Evolutionary conservation across 2,888 invertebrate species (phyloP).

Genomic region (Nymphalis polychloros): DNA sequence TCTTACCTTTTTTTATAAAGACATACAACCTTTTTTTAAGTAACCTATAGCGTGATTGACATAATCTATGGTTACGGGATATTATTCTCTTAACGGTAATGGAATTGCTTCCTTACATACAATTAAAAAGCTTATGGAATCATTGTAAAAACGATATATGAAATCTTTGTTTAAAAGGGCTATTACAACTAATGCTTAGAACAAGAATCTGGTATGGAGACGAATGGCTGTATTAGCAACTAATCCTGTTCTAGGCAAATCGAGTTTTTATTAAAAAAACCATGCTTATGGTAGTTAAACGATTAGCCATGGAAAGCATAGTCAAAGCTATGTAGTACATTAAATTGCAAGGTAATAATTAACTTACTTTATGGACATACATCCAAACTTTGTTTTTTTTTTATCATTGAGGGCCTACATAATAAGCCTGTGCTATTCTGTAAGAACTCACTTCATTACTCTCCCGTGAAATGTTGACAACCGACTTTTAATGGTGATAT

Average conservation of each 20-base stretch:
- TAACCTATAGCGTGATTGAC: background rate
- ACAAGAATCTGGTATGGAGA: background rate
- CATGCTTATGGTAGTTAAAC: background rate
- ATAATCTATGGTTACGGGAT: slow-evolving; percentile 5
- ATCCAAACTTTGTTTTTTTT: no score
- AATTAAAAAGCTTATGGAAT: background rate
- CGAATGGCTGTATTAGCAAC: background rate
- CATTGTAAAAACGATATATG: background rate
- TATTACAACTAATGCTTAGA: slow-evolving; percentile 2
- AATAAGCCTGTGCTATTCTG: no score
- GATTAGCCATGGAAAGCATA: background rate
- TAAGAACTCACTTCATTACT: no score
- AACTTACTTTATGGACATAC: no score
- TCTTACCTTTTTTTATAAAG: no score
- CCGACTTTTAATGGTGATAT: no score
- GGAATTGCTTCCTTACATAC: slow-evolving; percentile 8
- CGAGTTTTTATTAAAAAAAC: background rate
- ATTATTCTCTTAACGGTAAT: slow-evolving; percentile 11
- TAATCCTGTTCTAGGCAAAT: background rate
- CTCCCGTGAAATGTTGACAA: no score
- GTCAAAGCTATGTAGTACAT: background rate
- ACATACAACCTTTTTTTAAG: background rate
- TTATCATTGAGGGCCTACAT: no score
- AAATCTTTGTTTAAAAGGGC: slow-evolving; percentile 3
- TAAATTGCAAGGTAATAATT: no score